Evolutionary conservation across 2,888 invertebrate genomes (phyloP), one percentile per base, ranked within the genome.

Genomic region (Melieria omissa): DNA sequence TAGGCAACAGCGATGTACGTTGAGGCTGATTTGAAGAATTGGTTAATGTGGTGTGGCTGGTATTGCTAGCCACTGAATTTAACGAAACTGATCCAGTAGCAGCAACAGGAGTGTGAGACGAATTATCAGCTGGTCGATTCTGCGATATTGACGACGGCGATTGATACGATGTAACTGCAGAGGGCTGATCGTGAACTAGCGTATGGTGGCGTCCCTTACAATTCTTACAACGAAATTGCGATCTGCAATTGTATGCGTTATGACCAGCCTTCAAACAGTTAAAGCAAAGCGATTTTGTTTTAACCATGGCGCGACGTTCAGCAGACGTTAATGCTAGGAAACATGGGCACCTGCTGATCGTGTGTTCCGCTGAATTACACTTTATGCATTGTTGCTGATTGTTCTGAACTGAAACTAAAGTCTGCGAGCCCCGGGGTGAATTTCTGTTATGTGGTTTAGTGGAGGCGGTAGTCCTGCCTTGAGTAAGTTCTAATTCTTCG

Each of bases 361-460:
- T 14, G 16, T 71, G 71, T n/a, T 73, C 68, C 4, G 52, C 4
- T 10, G 71, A 49, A 57, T 67, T 64, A n/a, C 73, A 75, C 12
- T 61, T 65, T 0, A 46, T 54, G 42, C 70, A 70, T 9, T 5
- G 3, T 60, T 60, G 7, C 6, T 8, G 10, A 10, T 42, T 49
- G 12, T 44, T 10, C 41, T 63, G 47, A 44, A 46, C 14, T 3
- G 64, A 46, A 10, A 63, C 57, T 5, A 70, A 29, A 4, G 62
- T 54, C 3, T 47, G 52, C 5, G 10, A 60, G 8, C 49, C 12
- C 4, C 49, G 10, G 41, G 6, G 14, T 44, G 41, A 45, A 42
- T 65, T 57, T 6, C n/a, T 6, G 7, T 41, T 6, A 45, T 46
- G 16, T 57, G 10, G 57, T 10, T 54, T 70, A 14, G 8, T 29